These are phyloP conservation scores for Clarias platycephalus DNA, from an alignment of 2,797 vertebrate genomes.

Conservation along the genomic window DNA sequence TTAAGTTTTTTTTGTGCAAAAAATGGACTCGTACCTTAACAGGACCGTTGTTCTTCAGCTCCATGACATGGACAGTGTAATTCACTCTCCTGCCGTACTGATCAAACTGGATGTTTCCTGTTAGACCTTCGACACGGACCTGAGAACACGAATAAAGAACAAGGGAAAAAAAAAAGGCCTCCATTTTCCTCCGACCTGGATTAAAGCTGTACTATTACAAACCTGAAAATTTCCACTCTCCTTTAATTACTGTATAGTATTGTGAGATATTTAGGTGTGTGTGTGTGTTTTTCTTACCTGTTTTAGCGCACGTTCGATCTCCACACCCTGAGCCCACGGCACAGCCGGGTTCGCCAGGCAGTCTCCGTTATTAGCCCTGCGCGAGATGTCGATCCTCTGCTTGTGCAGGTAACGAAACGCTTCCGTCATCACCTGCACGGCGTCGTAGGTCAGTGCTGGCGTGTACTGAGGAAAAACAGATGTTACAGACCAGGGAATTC, in stretches of 20 bases:
- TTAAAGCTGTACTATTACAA: background rate
- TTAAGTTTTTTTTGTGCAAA: background rate
- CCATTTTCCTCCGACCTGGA: background rate
- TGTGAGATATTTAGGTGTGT: background rate
- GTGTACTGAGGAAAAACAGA: constrained; percentile 80
- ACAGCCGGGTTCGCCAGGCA: constrained; percentile 97
- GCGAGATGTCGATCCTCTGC: constrained; percentile 92
- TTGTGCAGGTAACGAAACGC: constrained; percentile 95
- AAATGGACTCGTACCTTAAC: constrained; percentile 81
- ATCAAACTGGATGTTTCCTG: constrained; percentile 98
- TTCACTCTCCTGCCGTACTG: constrained; percentile 97
- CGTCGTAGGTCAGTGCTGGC: constrained; percentile 95
- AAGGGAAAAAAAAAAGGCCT: background rate
- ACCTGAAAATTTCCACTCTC: background rate
- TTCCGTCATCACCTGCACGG: constrained; percentile 98
- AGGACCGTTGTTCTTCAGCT: constrained; percentile 93
- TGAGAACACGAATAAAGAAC: constrained; percentile 53
- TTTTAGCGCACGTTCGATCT: constrained; percentile 96
- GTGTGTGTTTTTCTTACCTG: constrained; percentile 77
- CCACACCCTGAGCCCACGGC: constrained; percentile 95
- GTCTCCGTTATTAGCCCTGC: constrained; percentile 92
- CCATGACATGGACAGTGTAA: constrained; percentile 97
- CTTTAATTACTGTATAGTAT: background rate
- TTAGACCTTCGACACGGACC: constrained; percentile 95
- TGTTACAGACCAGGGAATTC: background rate